Conservation (phyloP, 2,113 vertebrate genomes). For the Motacilla alba region DNA sequence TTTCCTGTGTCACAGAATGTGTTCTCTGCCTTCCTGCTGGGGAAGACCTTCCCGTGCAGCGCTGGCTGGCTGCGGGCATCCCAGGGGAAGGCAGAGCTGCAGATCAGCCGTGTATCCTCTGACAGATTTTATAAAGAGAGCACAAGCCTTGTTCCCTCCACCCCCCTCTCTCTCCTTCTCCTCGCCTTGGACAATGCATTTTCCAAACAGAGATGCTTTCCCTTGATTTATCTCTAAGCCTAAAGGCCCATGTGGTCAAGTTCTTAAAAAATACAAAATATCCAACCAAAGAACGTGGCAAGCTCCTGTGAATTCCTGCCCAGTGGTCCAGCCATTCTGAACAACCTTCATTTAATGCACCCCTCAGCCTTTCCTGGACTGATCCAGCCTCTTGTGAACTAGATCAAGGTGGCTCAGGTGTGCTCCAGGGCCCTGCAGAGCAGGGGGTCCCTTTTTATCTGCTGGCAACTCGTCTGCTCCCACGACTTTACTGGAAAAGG, state of each 20-base stretch:
- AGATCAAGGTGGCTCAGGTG: neutral
- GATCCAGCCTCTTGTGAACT: neutral
- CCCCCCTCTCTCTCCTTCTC: neutral
- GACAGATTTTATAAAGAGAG: neutral
- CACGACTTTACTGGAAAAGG: fast-evolving
- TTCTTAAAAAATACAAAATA: neutral
- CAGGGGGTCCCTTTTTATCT: neutral
- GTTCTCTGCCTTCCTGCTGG: neutral
- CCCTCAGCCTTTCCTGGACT: neutral
- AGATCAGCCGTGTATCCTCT: neutral
- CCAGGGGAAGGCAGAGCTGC: neutral
- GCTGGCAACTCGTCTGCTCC: neutral
- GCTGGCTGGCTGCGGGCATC: neutral
- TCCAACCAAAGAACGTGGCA: neutral
- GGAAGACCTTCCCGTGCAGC: neutral
- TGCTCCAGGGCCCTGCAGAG: neutral
- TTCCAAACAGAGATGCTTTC: neutral
- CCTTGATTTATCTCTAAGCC: neutral
- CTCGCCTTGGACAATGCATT: neutral
- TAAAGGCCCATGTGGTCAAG: neutral
- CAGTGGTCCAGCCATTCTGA: fast-evolving
- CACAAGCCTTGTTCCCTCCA: neutral
- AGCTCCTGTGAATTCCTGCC: neutral
- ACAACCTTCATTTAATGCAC: neutral
- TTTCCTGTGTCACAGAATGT: conserved; percentile 38